phyloP scores from a whole-genome alignment of 2,888 invertebrate genomes.

The Aporophyla lueneburgensis region DNA sequence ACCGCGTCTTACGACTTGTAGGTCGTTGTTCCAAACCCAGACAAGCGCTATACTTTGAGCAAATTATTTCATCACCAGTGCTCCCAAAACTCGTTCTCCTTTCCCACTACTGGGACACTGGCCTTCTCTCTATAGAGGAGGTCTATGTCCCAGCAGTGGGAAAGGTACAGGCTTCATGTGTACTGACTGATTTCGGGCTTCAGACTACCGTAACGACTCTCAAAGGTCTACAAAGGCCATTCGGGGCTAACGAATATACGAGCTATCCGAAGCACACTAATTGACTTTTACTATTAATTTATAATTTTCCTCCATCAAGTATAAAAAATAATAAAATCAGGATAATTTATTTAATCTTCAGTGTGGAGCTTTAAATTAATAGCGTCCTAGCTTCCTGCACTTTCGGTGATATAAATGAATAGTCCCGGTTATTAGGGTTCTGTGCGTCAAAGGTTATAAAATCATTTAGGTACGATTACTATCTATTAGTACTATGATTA shows the following conservation, averaged over 20 bases:
- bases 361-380: conserved; percentile 11
- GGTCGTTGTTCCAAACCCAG: no score
- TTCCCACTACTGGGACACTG: no score
- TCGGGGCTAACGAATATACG: not conserved
- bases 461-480: not conserved
- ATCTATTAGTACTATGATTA: not conserved
- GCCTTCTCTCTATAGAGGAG: no score
- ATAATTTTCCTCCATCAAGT: not conserved
- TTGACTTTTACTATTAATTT: not conserved
- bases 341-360: conserved; percentile 8
- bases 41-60: no score
- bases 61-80: no score
- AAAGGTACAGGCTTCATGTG: no score
- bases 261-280: not conserved
- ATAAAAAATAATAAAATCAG: not conserved
- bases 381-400: conserved; percentile 5
- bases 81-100: no score
- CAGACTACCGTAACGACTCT: not conserved
- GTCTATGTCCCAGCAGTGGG: no score
- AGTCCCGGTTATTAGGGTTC: conserved; percentile 8
- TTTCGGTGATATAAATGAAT: conserved; percentile 15
- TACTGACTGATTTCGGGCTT: not conserved
- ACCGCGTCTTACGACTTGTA: no score
- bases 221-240: not conserved
- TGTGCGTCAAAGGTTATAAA: not conserved